Conservation (phyloP, 2,888 invertebrate species). For the Sphaeridia pumilis region DNA sequence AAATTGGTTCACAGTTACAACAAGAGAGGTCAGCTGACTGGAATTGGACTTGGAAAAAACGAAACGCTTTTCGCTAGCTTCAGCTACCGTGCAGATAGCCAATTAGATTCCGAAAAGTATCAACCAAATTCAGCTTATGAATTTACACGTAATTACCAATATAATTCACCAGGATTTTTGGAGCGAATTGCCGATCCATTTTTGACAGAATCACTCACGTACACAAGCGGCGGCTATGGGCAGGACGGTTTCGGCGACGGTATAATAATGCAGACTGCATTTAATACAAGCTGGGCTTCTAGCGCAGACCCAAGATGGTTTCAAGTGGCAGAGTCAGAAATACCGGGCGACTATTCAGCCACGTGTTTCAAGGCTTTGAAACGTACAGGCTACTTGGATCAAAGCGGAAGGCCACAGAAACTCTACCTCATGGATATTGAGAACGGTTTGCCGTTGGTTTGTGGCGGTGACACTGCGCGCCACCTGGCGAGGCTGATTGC, state of each 20-base stretch:
- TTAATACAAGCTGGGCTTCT: constrained; percentile 21
- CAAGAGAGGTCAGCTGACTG: background rate
- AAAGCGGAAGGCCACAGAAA: background rate
- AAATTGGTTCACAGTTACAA: constrained; percentile 2
- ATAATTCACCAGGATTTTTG: constrained; percentile 25
- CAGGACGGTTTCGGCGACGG: constrained; percentile 23
- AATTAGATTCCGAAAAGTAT: constrained; percentile 8
- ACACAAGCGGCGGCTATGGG: constrained; percentile 29
- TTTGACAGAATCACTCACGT: constrained; percentile 21
- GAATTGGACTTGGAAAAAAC: background rate
- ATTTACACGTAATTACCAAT: constrained; percentile 12
- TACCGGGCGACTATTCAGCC: background rate
- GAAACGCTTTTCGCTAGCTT: background rate
- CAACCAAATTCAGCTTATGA: constrained; percentile 10
- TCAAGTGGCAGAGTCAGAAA: background rate
- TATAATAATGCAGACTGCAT: constrained; percentile 20
- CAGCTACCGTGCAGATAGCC: background rate
- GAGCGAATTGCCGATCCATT: constrained; percentile 20
- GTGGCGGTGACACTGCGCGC: background rate
- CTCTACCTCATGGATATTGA: no score
- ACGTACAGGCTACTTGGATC: background rate
- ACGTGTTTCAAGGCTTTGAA: constrained; percentile 1
- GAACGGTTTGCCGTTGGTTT: background rate
- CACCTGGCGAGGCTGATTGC: background rate
- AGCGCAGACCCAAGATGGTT: constrained; percentile 3